A percentile compares a stretch with the other conserved stretches of the same genome.
These are phyloP conservation scores for Drosophila mercatorum DNA, from an alignment of 2,888 invertebrate species.

Conservation along the genomic window DNA sequence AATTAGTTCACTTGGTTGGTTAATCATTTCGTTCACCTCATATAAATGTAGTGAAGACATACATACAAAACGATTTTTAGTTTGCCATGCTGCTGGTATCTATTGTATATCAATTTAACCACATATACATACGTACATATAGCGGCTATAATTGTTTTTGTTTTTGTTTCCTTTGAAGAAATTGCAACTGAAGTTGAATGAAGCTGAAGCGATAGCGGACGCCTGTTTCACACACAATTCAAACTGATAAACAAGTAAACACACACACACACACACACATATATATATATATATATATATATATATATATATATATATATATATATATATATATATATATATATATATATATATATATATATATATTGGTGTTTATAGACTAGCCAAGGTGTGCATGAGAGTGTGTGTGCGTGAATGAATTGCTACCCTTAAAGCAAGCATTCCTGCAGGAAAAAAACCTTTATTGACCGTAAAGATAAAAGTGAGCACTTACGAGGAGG, in stretches of 20 bases:
- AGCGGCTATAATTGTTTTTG: neutral
- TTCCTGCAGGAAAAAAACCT: conserved; percentile 39
- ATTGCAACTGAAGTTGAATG: neutral
- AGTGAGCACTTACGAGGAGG: conserved; percentile 54
- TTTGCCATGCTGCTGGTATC: too few species aligned
- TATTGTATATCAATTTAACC: too few species aligned
- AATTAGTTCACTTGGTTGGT: neutral
- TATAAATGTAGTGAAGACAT: too few species aligned
- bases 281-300: too few species aligned
- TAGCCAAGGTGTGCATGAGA: neutral
- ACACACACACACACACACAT: neutral
- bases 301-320: neutral
- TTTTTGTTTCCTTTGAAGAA: neutral
- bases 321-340: too few species aligned
- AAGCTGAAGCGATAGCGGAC: conserved; percentile 34
- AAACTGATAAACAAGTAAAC: neutral
- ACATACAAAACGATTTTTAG: too few species aligned
- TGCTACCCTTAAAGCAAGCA: conserved; percentile 54
- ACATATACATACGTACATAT: too few species aligned
- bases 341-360: too few species aligned
- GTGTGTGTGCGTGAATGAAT: conserved; percentile 23
- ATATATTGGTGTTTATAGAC: neutral
- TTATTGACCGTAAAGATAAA: conserved; percentile 76
- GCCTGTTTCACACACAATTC: conserved; percentile 5
- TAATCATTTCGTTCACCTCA: neutral